Conservation (phyloP, 2,113 vertebrate species). For the Alexandromys fortis region DNA sequence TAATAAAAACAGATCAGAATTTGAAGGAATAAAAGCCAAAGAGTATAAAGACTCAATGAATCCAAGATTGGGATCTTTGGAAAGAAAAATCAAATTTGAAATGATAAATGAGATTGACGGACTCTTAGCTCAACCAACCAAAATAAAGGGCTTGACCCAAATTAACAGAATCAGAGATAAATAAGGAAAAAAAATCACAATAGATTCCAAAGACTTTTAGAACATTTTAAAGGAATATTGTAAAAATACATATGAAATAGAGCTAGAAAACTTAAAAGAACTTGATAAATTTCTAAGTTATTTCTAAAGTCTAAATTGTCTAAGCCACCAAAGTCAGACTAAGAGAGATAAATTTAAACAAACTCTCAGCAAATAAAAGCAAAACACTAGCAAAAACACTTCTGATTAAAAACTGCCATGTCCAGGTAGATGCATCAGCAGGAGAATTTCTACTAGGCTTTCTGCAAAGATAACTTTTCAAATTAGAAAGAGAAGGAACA, state of each 20-base stretch:
- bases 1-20: background rate
- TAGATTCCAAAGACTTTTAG: background rate
- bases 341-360: background rate
- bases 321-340: background rate
- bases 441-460: background rate
- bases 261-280: background rate
- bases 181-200: background rate
- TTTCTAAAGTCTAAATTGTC: background rate
- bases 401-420: background rate
- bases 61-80: background rate
- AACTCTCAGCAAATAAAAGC: background rate
- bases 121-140: background rate
- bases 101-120: background rate
- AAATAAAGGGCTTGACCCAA: background rate
- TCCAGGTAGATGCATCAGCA: background rate
- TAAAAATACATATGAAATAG: background rate
- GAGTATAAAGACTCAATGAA: background rate
- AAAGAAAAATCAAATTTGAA: background rate
- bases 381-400: background rate
- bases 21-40: background rate
- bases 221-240: background rate
- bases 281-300: background rate
- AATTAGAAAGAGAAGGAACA: background rate
- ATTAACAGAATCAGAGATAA: background rate
- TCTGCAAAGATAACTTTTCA: background rate